Evolutionary conservation across 1,140 invertebrate genomes (phyloP), one percentile per base, ranked within the genome.

Genomic region (Nomia melanderi): DNA sequence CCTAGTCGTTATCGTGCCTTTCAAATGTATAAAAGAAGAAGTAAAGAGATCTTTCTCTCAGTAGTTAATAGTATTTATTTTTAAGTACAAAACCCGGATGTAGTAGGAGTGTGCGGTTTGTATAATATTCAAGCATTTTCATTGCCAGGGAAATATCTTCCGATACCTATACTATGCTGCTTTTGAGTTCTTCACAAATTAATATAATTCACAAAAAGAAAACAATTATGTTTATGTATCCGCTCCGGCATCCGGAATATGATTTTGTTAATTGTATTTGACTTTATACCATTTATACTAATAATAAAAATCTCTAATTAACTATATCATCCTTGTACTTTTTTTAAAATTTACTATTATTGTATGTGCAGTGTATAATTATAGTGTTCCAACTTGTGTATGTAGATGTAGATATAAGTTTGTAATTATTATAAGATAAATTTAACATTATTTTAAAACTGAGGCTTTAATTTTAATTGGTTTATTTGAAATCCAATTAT

Each of bases 261-360:
- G 17, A 83, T 79, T 79, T 70, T 78, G 50, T 83, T 82, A 82
- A 67, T 82, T 83, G 70, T 82, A 82, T 74, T 75, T 70, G 72
- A 62, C 70, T 71, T 82, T 82, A 79, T 83, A 82, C 72, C 82
- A 82, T 83, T 83, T 83, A 82, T 82, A 83, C 60, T 31, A 83
- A 64, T 75, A 83, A 82, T 75, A 84, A 85, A 84, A 60, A 57
- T 82, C 44, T 79, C 56, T 73, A 67, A 85, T 79, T 85, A 85
- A 82, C 64, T 41, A 25, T 74, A 41, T 14, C 2, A 63, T 54
- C 12, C 8, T 9, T 36, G 17, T 20, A 31, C 36, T 63, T 29
- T 47, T 33, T 29, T 23, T n/a, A n/a, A n/a, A n/a, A 17, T 44
- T 44, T 44, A 14, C 14, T 17, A 44, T 44, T 20, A 17, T 14